These are phyloP conservation scores for Trachelus stipa DNA, from an alignment of 2,888 invertebrate genomes.

Conservation along the genomic window DNA sequence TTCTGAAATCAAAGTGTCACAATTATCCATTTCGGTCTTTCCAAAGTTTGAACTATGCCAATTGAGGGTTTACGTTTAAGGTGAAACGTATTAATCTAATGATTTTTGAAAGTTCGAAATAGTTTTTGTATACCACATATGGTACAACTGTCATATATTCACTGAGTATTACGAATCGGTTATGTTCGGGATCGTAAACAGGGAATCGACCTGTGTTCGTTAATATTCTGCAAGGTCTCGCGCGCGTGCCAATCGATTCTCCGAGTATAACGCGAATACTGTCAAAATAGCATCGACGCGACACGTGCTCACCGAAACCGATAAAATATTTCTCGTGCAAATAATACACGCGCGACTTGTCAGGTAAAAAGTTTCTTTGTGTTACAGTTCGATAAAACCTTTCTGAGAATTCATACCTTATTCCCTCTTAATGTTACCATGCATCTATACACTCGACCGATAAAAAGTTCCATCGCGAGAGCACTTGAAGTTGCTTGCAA, in stretches of 20 bases:
- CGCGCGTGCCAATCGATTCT: background rate
- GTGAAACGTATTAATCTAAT: background rate
- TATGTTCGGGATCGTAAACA: background rate
- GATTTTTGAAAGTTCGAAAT: background rate
- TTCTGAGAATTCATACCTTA: background rate
- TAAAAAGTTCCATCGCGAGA: background rate
- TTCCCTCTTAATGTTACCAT: background rate
- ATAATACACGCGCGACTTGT: background rate
- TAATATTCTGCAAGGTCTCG: background rate
- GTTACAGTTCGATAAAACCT: background rate
- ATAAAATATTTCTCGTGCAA: background rate
- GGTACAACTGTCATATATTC: background rate
- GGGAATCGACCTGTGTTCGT: background rate
- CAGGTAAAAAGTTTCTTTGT: background rate
- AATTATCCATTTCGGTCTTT: background rate
- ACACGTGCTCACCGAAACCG: background rate
- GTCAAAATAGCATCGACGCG: background rate
- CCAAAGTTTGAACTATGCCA: background rate
- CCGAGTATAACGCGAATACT: background rate
- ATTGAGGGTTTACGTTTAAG: background rate
- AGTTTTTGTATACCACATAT: background rate
- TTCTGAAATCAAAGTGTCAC: background rate
- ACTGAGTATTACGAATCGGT: background rate
- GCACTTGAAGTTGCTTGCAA: background rate
- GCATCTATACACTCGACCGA: background rate